phyloP scores from a whole-genome alignment of 1,140 invertebrate genomes.

The Ephestia elutella region DNA sequence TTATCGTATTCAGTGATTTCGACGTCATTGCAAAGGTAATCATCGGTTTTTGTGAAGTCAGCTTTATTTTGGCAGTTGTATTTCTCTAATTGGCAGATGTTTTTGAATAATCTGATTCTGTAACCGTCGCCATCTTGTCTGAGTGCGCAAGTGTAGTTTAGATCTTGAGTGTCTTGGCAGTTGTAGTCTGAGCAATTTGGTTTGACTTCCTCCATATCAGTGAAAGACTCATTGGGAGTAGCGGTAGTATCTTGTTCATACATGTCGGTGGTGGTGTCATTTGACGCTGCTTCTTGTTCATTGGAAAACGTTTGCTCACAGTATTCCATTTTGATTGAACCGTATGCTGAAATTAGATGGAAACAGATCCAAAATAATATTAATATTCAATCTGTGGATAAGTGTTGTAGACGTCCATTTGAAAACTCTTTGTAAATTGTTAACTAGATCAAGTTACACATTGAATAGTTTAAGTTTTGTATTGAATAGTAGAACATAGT shows the following conservation, averaged over 20 bases:
- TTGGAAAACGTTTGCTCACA: conserved; percentile 27
- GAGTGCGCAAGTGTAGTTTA: conserved; percentile 31
- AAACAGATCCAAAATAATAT: not conserved
- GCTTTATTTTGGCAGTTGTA: conserved; percentile 37
- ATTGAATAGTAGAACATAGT: too few relatives aligned
- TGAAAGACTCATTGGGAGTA: too few relatives aligned
- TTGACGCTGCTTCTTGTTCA: not conserved
- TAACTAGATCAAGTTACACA: too few relatives aligned
- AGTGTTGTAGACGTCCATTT: too few relatives aligned
- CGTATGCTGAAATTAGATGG: conserved; percentile 36
- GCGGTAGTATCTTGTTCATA: too few relatives aligned
- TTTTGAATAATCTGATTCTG: conserved; percentile 39
- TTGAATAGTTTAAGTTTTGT: too few relatives aligned
- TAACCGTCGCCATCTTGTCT: conserved; percentile 39
- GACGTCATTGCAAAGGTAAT: conserved; percentile 36
- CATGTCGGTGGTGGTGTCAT: not conserved
- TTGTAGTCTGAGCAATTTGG: not conserved
- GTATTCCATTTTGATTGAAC: conserved; percentile 44
- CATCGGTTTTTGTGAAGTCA: conserved; percentile 35
- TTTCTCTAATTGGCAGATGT: conserved; percentile 33
- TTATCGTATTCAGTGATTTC: conserved; percentile 1
- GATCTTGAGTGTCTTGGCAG: not conserved
- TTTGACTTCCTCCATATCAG: not conserved
- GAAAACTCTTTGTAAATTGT: too few relatives aligned
- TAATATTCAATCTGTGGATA: too few relatives aligned